Conservation (phyloP, 2,888 invertebrate genomes). For the Plusia festucae region DNA sequence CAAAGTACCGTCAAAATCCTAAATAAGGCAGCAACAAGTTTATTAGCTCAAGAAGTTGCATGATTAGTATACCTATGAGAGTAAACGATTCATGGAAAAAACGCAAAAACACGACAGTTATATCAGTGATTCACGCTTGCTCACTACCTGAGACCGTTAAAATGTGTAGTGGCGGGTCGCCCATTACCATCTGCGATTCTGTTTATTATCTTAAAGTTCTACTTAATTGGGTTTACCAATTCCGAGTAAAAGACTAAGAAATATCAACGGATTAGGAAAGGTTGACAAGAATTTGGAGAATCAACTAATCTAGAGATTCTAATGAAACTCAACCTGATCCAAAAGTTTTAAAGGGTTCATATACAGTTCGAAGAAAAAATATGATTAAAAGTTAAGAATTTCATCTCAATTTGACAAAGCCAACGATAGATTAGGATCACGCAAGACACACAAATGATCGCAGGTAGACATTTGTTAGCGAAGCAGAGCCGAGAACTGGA, state of each 20-base stretch:
- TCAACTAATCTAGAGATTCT: neutral
- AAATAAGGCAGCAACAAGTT: conserved; percentile 38
- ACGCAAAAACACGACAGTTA: conserved; percentile 84
- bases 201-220: conserved; percentile 21
- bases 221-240: neutral
- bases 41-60: conserved; percentile 54
- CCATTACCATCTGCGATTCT: conserved; percentile 52
- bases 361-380: conserved; percentile 26
- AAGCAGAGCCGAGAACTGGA: conserved; percentile 81
- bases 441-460: conserved; percentile 79
- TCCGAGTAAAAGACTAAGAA: neutral
- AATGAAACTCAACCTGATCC: neutral
- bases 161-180: conserved; percentile 58
- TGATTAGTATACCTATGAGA: conserved; percentile 79
- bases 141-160: conserved; percentile 83
- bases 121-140: conserved; percentile 81
- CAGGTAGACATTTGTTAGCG: conserved; percentile 81
- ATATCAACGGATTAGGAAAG: neutral
- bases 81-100: conserved; percentile 78
- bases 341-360: neutral
- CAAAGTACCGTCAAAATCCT: conserved; percentile 29
- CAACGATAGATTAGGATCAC: conserved; percentile 72
- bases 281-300: neutral
- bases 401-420: conserved; percentile 57
- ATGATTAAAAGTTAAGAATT: conserved; percentile 32